Percentiles rank a stretch among this genome's conserved stretches.
Evolutionary conservation across 2,888 invertebrate species (phyloP).

Genomic region (Thereva unica): DNA sequence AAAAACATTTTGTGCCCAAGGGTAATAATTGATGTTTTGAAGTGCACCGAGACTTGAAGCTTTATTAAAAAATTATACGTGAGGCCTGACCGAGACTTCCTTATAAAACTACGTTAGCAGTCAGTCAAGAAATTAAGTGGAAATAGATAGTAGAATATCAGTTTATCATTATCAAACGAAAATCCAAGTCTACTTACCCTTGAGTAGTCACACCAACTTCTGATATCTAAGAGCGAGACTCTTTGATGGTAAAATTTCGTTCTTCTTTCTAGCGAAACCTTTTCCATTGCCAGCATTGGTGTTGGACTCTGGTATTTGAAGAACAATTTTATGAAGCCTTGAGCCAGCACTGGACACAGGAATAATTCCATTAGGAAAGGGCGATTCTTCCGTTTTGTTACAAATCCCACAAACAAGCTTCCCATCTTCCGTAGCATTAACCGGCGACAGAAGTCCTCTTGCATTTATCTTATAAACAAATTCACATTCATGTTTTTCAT

Average conservation of each 20-base stretch:
- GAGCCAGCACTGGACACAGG: background rate
- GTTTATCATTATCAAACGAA: too few relatives aligned
- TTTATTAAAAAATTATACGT: too few relatives aligned
- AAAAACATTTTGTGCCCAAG: too few relatives aligned
- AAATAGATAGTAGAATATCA: too few relatives aligned
- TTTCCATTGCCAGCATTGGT: background rate
- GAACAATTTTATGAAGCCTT: constrained; percentile 17
- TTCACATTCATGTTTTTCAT: constrained; percentile 15
- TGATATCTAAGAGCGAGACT: constrained; percentile 34
- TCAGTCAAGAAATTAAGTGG: too few relatives aligned
- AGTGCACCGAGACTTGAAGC: too few relatives aligned
- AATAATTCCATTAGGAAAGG: background rate
- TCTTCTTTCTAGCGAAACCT: background rate
- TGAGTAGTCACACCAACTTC: constrained; percentile 60
- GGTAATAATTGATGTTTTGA: too few relatives aligned
- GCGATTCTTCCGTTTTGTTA: background rate
- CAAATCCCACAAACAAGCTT: constrained; percentile 15
- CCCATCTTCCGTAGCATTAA: background rate
- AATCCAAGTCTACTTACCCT: too few relatives aligned
- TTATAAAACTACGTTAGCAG: too few relatives aligned
- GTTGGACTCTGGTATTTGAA: constrained; percentile 3
- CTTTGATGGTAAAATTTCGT: constrained; percentile 18
- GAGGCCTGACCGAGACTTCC: too few relatives aligned
- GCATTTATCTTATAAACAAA: constrained; percentile 23
- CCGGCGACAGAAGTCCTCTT: background rate